Evolutionary conservation across 2,888 invertebrate species (phyloP).

Genomic region (Tetheella fluctuosa): DNA sequence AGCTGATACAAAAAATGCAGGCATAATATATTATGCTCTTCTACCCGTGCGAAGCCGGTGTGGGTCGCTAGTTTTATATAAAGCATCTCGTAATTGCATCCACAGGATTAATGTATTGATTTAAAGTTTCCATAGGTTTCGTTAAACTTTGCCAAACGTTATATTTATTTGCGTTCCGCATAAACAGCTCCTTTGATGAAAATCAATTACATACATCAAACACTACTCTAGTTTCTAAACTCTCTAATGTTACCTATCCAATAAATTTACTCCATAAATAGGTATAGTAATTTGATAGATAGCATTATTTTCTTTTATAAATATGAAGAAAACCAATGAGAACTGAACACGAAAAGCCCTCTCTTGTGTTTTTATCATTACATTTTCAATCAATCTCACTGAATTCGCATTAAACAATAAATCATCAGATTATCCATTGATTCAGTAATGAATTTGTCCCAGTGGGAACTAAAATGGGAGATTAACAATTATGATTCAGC

Average conservation of each 20-base stretch:
- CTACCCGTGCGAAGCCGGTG: no score
- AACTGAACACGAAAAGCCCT: background rate
- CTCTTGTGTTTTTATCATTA: conserved; percentile 21
- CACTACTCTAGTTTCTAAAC: background rate
- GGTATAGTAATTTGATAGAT: no score
- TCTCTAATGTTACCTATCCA: no score
- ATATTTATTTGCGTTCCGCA: background rate
- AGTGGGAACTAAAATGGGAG: conserved; percentile 21
- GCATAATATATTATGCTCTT: no score
- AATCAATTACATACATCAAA: background rate
- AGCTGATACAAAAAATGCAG: no score
- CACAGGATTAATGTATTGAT: background rate
- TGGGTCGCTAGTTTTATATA: no score
- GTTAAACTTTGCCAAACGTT: background rate
- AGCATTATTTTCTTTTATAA: background rate
- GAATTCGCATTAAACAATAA: conserved; percentile 28
- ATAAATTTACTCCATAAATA: no score
- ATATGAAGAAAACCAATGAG: background rate
- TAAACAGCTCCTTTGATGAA: background rate
- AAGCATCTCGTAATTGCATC: background rate
- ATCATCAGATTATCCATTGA: conserved; percentile 30
- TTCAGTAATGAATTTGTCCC: conserved; percentile 28
- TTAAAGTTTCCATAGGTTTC: background rate
- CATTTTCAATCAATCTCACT: conserved; percentile 28
- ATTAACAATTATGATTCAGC: conserved; percentile 13